Percentiles rank a stretch among this genome's conserved stretches.
These are phyloP conservation scores for Mus spicilegus DNA, from an alignment of 2,113 vertebrate genomes.

Conservation along the genomic window DNA sequence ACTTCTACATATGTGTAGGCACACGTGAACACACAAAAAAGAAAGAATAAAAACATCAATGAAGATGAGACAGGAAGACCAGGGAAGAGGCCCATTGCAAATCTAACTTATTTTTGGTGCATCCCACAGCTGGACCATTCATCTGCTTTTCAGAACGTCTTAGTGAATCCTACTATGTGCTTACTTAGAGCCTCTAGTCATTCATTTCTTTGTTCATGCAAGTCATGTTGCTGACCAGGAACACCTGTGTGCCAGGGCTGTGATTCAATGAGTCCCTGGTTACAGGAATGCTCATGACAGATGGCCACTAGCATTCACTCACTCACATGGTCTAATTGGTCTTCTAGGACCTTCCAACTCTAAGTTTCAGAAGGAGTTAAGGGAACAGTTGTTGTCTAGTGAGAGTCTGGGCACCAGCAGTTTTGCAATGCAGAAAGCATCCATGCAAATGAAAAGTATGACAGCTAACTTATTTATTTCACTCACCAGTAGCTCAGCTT, in stretches of 20 bases:
- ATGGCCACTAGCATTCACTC: not conserved
- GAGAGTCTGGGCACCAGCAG: conserved; percentile 23
- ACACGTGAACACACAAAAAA: not conserved
- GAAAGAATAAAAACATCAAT: no score
- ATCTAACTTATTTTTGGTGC: not conserved
- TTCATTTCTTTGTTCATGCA: not conserved
- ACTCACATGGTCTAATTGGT: not conserved
- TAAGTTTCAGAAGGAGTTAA: conserved; percentile 56
- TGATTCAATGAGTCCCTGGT: not conserved
- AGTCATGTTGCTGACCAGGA: not conserved
- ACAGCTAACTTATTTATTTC: conserved; percentile 74
- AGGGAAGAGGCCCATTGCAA: not conserved
- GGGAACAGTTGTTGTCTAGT: conserved; percentile 12
- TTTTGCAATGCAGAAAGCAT: conserved; percentile 59
- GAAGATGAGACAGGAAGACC: not conserved
- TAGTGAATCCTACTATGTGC: not conserved
- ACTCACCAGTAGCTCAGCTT: conserved; percentile 73
- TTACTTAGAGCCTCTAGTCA: not conserved
- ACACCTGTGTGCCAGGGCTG: not conserved
- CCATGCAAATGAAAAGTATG: conserved; percentile 57
- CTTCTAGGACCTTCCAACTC: conserved; percentile 43
- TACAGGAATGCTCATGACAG: not conserved
- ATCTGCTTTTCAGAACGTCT: not conserved
- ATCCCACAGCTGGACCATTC: not conserved
- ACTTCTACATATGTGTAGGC: not conserved